Evolutionary conservation across 2,888 invertebrate genomes (phyloP), one percentile per base, ranked within the genome.

Genomic region (Pilophorus perplexus): DNA sequence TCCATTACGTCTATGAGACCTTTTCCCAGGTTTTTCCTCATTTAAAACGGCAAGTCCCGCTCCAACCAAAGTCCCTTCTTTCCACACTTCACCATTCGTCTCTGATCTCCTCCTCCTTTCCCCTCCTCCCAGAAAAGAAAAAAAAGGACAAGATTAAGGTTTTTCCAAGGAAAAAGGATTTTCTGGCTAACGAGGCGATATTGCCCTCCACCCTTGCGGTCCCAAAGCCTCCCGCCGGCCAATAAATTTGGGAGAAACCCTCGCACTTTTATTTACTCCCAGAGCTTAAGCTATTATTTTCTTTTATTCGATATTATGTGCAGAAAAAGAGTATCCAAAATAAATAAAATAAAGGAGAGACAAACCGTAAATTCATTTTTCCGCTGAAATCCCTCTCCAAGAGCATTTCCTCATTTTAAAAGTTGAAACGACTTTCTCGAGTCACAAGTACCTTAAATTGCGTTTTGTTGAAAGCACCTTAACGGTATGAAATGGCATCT

Each of bases 121-220:
- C n/a, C n/a, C n/a, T 55, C 25, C 38, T 55, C 40, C 55, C 28
- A 18, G 40, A 40, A 27, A 25, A 42, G 22, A 42, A 40, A 59
- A 59, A 59, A 57, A 40, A 42, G 40, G 25, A 33, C 12, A 59
- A 59, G 59, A 59, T 59, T 59, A 59, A 59, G 59, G 59, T 59
- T 59, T 59, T 59, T 59, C 59, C 44, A 40, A 42, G 42, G 44
- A 42, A 59, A 59, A 42, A 33, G 59, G 40, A 40, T 59, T 59
- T 59, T 42, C 59, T 23, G 42, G 59, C 59, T 59, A 59, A 59
- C 59, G 59, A 59, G 59, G 59, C 59, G 59, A 59, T 59, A 59
- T 59, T 59, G 59, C 59, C 42, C 55, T 18, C 42, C 23, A 18
- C 48, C 23, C 23, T 50, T 37, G 14, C 38, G 42, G 42, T 42